Percentiles rank a stretch among this genome's conserved stretches.
These are phyloP conservation scores for Dryococelus australis DNA, from an alignment of 2,888 invertebrate genomes.

Conservation along the genomic window DNA sequence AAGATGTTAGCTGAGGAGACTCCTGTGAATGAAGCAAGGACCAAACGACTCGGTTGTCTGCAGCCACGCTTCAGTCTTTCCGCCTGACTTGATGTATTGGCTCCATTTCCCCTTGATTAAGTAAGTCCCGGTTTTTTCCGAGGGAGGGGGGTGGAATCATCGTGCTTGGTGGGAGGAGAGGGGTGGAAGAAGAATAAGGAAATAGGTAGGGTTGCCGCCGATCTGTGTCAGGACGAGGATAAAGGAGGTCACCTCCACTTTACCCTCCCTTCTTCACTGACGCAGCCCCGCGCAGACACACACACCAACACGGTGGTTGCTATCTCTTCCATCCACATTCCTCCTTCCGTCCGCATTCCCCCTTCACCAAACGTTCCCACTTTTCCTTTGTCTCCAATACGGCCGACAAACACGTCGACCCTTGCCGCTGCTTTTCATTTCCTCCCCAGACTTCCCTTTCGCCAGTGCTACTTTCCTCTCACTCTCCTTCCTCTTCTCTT, in stretches of 20 bases:
- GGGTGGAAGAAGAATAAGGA: neutral
- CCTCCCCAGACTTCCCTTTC: neutral
- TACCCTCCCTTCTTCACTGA: neutral
- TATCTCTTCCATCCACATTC: neutral
- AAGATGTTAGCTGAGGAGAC: neutral
- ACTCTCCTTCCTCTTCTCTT: neutral
- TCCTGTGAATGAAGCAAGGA: neutral
- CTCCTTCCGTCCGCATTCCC: neutral
- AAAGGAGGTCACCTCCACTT: neutral
- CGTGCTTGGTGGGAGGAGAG: neutral
- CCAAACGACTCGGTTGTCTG: neutral
- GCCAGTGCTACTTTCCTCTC: neutral
- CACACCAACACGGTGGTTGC: neutral
- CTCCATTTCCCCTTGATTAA: constrained; percentile 3
- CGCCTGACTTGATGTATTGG: neutral
- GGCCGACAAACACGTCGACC: neutral
- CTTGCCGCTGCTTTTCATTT: neutral
- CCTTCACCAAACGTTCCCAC: neutral
- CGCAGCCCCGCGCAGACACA: neutral
- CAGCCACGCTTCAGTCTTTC: neutral
- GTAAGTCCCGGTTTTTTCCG: neutral
- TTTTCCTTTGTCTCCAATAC: neutral
- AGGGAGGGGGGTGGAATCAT: neutral
- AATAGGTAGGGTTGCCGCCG: neutral
- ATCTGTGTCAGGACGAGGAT: neutral